Percentiles rank a stretch among this genome's conserved stretches.
Conservation (phyloP, 2,113 vertebrate genomes). For the Astur gentilis region DNA sequence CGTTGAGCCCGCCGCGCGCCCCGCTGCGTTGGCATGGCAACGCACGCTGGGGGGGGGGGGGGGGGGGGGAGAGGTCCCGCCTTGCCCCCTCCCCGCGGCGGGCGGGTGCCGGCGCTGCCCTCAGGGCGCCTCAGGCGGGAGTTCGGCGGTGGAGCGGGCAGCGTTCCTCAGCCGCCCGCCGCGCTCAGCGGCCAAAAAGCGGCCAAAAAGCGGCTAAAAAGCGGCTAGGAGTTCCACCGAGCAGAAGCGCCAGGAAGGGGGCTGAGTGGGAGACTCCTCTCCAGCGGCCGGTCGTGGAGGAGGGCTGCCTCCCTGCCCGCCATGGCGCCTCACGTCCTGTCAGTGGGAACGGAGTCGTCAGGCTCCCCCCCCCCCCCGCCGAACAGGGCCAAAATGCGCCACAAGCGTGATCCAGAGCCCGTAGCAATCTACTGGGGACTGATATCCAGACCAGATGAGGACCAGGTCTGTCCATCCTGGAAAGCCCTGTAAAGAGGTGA, state of each 20-base stretch:
- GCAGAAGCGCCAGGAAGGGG: neutral
- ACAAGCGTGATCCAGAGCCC: neutral
- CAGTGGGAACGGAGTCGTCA: neutral
- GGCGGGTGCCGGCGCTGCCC: neutral
- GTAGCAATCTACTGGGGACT: neutral
- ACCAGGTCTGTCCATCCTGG: neutral
- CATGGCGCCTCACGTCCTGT: neutral
- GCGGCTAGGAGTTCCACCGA: fast-evolving
- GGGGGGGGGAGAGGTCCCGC: no score
- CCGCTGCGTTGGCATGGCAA: no score
- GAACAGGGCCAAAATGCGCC: no score
- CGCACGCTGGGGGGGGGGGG: no score
- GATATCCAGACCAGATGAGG: neutral
- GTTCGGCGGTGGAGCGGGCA: neutral
- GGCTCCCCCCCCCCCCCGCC: fast-evolving
- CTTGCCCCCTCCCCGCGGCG: no score
- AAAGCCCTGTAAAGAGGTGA: neutral
- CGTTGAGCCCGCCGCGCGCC: no score
- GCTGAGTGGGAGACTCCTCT: neutral
- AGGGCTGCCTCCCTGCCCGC: no score
- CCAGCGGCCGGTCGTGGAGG: neutral
- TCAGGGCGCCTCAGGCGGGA: neutral
- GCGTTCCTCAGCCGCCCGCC: no score
- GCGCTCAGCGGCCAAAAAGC: neutral
- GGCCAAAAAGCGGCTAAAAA: no score